Conservation (phyloP, 2,888 invertebrate genomes). For the Rhaphigaster nebulosa region DNA sequence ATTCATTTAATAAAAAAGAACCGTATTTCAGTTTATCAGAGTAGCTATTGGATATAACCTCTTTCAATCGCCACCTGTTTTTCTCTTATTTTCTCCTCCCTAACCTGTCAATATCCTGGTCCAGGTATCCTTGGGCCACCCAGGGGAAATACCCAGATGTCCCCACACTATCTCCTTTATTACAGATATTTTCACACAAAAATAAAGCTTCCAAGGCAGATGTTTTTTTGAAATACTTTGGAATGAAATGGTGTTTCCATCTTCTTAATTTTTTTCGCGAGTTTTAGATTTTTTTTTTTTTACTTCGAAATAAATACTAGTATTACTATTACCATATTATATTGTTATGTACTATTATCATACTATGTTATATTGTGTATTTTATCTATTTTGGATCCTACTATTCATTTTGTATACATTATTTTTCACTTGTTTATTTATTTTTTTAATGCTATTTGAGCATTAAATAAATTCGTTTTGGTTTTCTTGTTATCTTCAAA, state of each 20-base stretch:
- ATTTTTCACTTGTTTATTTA: too few relatives aligned
- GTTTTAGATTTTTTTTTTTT: too few relatives aligned
- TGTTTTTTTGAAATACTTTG: neutral
- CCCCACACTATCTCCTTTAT: neutral
- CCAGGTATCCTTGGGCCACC: slow-evolving; percentile 10
- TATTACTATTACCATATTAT: too few relatives aligned
- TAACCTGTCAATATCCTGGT: neutral
- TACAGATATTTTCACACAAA: neutral
- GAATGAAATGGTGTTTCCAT: neutral
- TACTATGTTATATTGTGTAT: too few relatives aligned
- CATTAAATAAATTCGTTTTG: too few relatives aligned
- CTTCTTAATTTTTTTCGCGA: too few relatives aligned
- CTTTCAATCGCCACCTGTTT: slow-evolving; percentile 22
- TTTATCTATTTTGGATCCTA: too few relatives aligned
- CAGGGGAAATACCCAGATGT: neutral
- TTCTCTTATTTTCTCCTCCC: neutral
- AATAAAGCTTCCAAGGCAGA: neutral
- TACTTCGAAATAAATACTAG: too few relatives aligned
- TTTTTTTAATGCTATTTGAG: too few relatives aligned
- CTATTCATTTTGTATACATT: too few relatives aligned
- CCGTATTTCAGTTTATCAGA: neutral
- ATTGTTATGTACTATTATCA: too few relatives aligned
- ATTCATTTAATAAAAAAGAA: neutral
- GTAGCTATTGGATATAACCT: neutral
- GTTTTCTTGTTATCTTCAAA: too few relatives aligned